Percentiles rank a stretch among this genome's conserved stretches.
Conservation (phyloP, 1,140 invertebrate genomes). For the Vollenhovia emeryi region DNA sequence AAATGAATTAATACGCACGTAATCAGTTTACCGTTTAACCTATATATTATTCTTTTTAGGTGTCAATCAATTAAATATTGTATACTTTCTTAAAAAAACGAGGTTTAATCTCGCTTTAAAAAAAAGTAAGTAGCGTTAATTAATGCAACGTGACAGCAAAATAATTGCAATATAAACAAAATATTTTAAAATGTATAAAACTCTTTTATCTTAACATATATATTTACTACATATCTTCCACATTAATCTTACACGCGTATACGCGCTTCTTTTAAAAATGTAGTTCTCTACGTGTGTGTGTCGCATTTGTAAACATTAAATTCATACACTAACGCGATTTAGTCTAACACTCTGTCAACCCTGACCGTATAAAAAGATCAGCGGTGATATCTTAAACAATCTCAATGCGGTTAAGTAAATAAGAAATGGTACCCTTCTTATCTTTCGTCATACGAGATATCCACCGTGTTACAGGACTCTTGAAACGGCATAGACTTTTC, state of each 20-base stretch:
- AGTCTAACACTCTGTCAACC: constrained; percentile 54
- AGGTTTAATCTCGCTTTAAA: constrained; percentile 31
- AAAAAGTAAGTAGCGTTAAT: constrained; percentile 34
- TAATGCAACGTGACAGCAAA: constrained; percentile 29
- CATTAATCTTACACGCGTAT: background rate
- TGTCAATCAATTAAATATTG: constrained; percentile 16
- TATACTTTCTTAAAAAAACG: background rate
- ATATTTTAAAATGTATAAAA: no score
- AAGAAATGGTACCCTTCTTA: constrained; percentile 62
- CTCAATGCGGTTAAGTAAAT: constrained; percentile 62
- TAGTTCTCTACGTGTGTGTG: background rate
- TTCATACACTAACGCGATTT: constrained; percentile 23
- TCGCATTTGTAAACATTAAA: constrained; percentile 2
- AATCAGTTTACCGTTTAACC: background rate
- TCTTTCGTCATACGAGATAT: constrained; percentile 54
- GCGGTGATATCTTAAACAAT: constrained; percentile 19
- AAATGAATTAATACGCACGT: background rate
- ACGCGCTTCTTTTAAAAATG: background rate
- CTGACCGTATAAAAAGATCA: constrained; percentile 50
- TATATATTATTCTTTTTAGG: background rate
- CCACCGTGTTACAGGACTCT: constrained; percentile 51
- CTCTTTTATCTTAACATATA: background rate
- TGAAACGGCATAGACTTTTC: background rate
- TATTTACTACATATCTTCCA: background rate
- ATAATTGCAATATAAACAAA: constrained; percentile 37